Evolutionary conservation across 2,888 invertebrate species (phyloP).

Genomic region (Sphecodes monilicornis): DNA sequence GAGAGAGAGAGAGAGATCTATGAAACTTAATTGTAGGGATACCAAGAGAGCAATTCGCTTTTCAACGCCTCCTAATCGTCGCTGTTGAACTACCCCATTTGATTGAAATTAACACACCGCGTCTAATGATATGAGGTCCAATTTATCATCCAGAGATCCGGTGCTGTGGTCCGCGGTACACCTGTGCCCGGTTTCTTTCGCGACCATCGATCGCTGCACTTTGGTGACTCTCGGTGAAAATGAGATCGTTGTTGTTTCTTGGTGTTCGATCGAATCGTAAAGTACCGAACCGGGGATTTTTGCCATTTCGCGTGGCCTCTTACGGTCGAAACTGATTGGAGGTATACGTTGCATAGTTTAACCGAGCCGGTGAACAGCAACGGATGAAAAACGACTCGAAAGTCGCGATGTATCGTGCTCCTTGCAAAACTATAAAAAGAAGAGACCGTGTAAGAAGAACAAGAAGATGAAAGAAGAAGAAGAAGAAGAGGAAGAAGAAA

Average conservation of each 20-base stretch:
- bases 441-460: not conserved
- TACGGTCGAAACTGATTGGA: conserved; percentile 72
- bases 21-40: conserved; percentile 36
- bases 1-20: not conserved
- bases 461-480: conserved; percentile 32
- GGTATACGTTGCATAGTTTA: conserved; percentile 71
- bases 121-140: conserved; percentile 6
- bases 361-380: conserved; percentile 63
- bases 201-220: no score
- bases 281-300: conserved; percentile 7
- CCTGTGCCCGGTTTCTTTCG: not conserved
- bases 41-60: conserved; percentile 12
- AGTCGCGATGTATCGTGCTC: conserved; percentile 58
- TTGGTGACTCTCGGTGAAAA: no score
- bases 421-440: conserved; percentile 26
- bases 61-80: conserved; percentile 23
- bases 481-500: conserved; percentile 73
- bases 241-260: not conserved
- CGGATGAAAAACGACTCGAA: conserved; percentile 47
- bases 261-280: not conserved
- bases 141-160: conserved; percentile 64
- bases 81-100: conserved; percentile 44
- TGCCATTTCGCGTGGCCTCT: conserved; percentile 56
- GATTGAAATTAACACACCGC: conserved; percentile 43
- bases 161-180: conserved; percentile 7